Conservation (phyloP, 2,797 vertebrate genomes). For the Pantherophis alleghaniensis region DNA sequence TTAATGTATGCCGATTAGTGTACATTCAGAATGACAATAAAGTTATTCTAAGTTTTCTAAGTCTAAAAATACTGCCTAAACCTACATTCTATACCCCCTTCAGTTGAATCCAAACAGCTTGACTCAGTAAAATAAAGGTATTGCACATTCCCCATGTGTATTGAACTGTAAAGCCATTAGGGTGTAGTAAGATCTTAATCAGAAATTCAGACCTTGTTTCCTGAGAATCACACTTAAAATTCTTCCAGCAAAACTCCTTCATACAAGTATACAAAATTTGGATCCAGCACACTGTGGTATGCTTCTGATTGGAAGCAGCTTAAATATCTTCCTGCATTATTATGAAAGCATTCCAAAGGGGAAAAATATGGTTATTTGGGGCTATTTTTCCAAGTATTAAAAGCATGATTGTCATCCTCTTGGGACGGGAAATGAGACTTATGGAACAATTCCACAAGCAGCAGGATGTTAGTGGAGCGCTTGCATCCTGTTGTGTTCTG, state of each 20-base stretch:
- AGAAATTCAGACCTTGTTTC: not conserved
- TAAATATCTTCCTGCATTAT: not conserved
- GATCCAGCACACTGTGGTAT: not conserved
- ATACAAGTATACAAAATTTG: not conserved
- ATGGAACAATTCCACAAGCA: not conserved
- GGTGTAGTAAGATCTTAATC: not conserved
- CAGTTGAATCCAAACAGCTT: not conserved
- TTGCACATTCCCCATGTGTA: not conserved
- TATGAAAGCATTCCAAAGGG: not conserved
- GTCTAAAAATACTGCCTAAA: not conserved
- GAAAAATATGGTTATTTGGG: not conserved
- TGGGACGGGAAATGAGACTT: slow-evolving; percentile 15
- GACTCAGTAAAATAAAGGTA: not conserved
- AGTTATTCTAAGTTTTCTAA: not conserved
- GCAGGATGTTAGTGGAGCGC: not conserved
- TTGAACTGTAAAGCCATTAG: not conserved
- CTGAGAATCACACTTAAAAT: not conserved
- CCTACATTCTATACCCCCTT: not conserved
- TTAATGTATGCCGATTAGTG: not conserved
- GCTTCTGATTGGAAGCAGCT: not conserved
- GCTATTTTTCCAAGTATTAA: not conserved
- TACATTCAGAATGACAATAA: not conserved
- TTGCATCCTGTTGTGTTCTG: slow-evolving; percentile 10
- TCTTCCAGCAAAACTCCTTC: not conserved
- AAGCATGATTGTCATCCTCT: not conserved